Evolutionary conservation across 2,888 invertebrate species (phyloP).

Genomic region (Leucophenga maculata): DNA sequence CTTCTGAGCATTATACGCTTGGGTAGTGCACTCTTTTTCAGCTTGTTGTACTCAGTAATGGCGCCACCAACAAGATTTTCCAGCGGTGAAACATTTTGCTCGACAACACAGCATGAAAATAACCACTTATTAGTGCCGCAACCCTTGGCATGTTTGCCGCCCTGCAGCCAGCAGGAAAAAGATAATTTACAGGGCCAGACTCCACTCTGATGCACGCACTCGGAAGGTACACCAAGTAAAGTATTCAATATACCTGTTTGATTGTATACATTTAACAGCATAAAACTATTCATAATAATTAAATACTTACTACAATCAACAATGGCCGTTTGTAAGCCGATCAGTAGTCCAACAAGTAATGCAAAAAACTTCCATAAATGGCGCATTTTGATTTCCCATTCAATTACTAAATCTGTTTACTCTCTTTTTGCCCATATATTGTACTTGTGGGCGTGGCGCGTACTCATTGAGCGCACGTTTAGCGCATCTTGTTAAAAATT

Average conservation of each 20-base stretch:
- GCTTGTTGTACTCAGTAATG: conserved; percentile 59
- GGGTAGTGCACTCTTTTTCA: conserved; percentile 58
- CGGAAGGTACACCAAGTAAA: conserved; percentile 69
- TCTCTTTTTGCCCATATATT: not conserved
- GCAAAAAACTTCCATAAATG: conserved; percentile 26
- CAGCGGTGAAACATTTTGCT: conserved; percentile 58
- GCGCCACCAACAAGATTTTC: conserved; percentile 55
- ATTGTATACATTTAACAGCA: not conserved
- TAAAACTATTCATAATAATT: not conserved
- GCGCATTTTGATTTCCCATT: conserved; percentile 42
- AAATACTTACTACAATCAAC: conserved; percentile 1
- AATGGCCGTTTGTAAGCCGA: not conserved
- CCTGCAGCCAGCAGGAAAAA: conserved; percentile 83
- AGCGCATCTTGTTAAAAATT: conserved; percentile 4
- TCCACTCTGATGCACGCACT: conserved; percentile 74
- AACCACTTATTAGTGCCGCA: conserved; percentile 81
- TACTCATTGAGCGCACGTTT: not conserved
- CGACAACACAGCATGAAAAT: conserved; percentile 80
- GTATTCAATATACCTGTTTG: conserved; percentile 67
- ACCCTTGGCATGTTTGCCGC: conserved; percentile 79
- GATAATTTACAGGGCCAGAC: conserved; percentile 80
- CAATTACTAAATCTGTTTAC: conserved; percentile 20
- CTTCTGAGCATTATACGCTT: conserved; percentile 69
- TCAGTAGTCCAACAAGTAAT: not conserved
- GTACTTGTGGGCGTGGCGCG: conserved; percentile 5